Evolutionary conservation across 2,113 vertebrate genomes (phyloP), one percentile per base, ranked within the genome.

Genomic region (Lutjanus erythropterus): DNA sequence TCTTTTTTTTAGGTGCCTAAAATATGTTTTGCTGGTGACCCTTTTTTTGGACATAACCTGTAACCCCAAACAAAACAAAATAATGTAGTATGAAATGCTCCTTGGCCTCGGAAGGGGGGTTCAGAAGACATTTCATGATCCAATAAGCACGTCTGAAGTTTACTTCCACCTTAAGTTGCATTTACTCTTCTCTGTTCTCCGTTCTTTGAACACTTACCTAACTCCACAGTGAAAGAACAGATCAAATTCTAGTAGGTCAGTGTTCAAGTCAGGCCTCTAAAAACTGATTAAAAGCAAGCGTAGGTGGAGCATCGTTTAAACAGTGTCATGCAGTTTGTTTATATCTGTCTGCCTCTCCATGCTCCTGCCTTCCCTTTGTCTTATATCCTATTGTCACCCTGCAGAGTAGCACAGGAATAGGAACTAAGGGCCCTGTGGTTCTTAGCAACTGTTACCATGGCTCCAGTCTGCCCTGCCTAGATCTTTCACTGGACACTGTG

Each of bases 391-490:
- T 71, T 70, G 70, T 79, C 41, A 6, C 18, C 70, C 68, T 2
- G 21, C 65, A 69, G 53, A 65, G 50, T 39, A 35, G 64, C 61
- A 39, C 33, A 58, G 58, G 78, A n/a, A 53, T 47, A 76, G 80
- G 78, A 86, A 74, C 69, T 19, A 16, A 71, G 41, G 39, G 53
- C 60, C 39, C 39, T 31, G 33, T 78, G 41, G 61, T 78, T 89
- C 70, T 25, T 74, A 69, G 59, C 81, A 86, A 81, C 78, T 33
- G 70, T 89, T 86, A 33, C 76, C 67, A 67, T 83, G 81, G 59
- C 58, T 81, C 23, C 64, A 53, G 66, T 65, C 75, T 58, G 55
- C 61, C 62, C 73, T 35, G 44, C 39, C 72, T 35, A n/a, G 18
- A 47, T 84, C 69, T 73, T 74, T 47, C 64, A 44, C 78, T 68